Base-by-base conservation (phyloP, 1,140 invertebrate genomes). In the Zaprionus africanus region DNA sequence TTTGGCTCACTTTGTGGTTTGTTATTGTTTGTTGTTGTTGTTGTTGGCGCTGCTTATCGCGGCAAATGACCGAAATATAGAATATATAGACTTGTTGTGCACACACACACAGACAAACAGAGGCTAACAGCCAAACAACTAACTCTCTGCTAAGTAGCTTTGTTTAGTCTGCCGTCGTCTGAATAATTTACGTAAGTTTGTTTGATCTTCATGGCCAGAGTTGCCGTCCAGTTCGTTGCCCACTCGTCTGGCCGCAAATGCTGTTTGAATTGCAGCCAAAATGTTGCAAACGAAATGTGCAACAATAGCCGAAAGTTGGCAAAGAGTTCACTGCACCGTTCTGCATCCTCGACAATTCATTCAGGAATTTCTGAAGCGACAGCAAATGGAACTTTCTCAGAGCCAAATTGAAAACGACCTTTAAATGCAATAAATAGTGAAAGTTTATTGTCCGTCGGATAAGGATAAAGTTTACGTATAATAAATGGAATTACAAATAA, bases 1-100 rank as follows among this genome's bases (percentile, higher is more conserved):
- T 77, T 76, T 64, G 57, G 43, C 53, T 84, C 63, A 77, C 43
- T 81, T 79, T 51, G 76, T 41, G 82, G 69, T 58, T 70, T 78
- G 74, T 74, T 65, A 64, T 73, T 76, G 56, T 71, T 76, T 49
- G 22, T 56, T 59, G 17, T 59, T 59, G 17, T 59, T 59, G 36
- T 36, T 68, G 38, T 46, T 31, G 53, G 38, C 57, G 62, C 60
- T 67, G 66, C 81, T 83, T 78, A 83, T 84, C 73, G 61, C 54
- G 64, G 65, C 73, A 78, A 84, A 83, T 77, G 81, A 77, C 64
- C 66, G 22, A 76, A 76, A 64, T 34, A 63, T 63, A 38, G 59
- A 62, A 53, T 69, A 58, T 51, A 58, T 38, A 65, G 13, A 64
- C 34, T 28, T 17, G 41, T 46, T 46, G 9, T 46, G 41, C 41